These are phyloP conservation scores for Pangasius sanitwongsei DNA, from an alignment of 2,797 vertebrate species.

Conservation along the genomic window DNA sequence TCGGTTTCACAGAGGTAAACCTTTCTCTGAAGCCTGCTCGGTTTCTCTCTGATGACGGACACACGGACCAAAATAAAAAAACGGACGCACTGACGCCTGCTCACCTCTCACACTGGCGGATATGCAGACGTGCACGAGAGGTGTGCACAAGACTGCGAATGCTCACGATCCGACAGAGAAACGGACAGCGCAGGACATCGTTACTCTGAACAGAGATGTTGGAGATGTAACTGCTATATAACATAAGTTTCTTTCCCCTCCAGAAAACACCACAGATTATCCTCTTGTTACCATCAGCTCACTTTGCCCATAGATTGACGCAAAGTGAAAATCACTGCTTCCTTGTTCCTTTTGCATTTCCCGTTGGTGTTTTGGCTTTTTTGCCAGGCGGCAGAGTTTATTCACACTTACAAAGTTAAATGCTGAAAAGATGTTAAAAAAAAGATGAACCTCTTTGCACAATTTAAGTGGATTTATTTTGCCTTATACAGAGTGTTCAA, in stretches of 20 bases:
- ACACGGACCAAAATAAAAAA: too few species aligned
- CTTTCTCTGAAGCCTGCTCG: background rate
- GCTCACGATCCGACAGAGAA: background rate
- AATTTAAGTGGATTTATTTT: background rate
- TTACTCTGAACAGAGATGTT: background rate
- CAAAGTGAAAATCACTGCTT: slow-evolving; percentile 10
- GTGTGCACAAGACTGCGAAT: background rate
- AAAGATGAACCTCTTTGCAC: background rate
- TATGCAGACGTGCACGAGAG: background rate
- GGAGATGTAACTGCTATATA: background rate
- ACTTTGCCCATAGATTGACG: background rate
- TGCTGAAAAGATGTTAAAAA: background rate
- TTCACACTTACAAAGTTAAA: background rate
- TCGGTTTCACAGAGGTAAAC: background rate
- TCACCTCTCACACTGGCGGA: background rate
- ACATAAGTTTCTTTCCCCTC: background rate
- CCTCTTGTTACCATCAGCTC: background rate
- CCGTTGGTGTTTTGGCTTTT: background rate
- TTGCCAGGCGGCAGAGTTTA: background rate
- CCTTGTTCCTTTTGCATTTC: slow-evolving; percentile 6
- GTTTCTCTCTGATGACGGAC: background rate
- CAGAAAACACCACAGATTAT: background rate
- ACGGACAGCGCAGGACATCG: too few species aligned
- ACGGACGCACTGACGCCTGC: background rate
- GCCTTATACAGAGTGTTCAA: background rate